Conservation (phyloP, 2,113 vertebrate species). For the Mohoua ochrocephala region DNA sequence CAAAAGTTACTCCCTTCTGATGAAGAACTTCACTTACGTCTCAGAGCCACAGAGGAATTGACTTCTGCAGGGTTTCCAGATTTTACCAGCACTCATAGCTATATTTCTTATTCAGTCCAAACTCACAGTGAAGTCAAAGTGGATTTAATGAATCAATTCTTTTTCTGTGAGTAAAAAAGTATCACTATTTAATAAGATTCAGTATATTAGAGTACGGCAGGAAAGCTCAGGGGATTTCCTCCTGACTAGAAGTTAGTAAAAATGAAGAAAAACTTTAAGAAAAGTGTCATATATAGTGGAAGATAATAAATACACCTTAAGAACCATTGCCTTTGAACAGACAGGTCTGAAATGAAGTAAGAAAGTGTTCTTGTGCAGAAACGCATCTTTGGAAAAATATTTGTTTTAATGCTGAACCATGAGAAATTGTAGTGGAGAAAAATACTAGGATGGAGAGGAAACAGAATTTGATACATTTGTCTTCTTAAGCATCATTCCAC, state of each 20-base stretch:
- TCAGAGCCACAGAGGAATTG: not conserved
- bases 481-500: not conserved
- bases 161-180: not conserved
- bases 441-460: not conserved
- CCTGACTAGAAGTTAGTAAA: not conserved
- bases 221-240: not conserved
- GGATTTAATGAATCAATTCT: not conserved
- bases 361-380: not conserved
- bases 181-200: not conserved
- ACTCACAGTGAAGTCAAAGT: not conserved
- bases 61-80: not conserved
- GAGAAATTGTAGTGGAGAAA: not conserved
- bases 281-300: not conserved
- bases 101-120: not conserved
- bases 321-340: not conserved
- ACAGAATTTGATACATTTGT: not conserved
- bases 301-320: not conserved
- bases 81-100: not conserved
- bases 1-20: not conserved
- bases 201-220: not conserved
- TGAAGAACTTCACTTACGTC: not conserved
- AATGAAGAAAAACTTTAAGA: not conserved
- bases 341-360: not conserved
- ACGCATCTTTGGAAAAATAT: not conserved
- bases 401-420: not conserved